Base-by-base conservation (phyloP, 2,888 invertebrate species). In the Nomada flava region DNA sequence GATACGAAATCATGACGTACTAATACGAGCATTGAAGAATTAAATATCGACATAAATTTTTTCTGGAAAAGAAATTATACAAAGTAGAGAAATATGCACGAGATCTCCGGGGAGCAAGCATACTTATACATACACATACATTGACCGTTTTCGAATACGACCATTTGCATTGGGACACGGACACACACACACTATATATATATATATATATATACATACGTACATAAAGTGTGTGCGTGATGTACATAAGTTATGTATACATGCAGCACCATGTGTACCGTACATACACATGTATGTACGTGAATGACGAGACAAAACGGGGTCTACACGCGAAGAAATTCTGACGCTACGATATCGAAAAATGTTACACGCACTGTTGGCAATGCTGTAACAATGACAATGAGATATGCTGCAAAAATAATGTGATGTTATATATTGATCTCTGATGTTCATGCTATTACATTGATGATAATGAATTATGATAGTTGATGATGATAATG, bases 381-480 rank as follows among this genome's bases (percentile, higher is more conserved):
- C 74, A 65, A 86, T 83, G 78, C 83, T 82, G 78, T 83, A 80
- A 83, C 70, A 81, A 84, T 80, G 84, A 81, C 76, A 76, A 86
- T 82, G 79, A 76, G 75, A 82, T 76, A 82, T 79, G 75, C 83
- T 70, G 63, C 64, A 83, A 65, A 60, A 83, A 82, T 53, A 82
- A 87, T 84, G 82, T 84, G 89, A 79, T 72, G 76, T 82, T 69
- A 63, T 78, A 79, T 68, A 80, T 83, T 59, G 60, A 64, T 77
- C 77, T 18, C 44, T 70, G 71, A 79, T 82, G 65, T 83, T 63
- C 64, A 85, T 84, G 72, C 69, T 83, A 83, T 69, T 63, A 68
- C 59, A 76, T 79, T 75, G 65, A 85, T 76, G 68, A 81, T 84
- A 68, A 86, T 86, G 68, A 89, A 86, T 80, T 65, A 82, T 82